Conservation (phyloP, 2,797 vertebrate genomes). For the Acanthopagrus latus region DNA sequence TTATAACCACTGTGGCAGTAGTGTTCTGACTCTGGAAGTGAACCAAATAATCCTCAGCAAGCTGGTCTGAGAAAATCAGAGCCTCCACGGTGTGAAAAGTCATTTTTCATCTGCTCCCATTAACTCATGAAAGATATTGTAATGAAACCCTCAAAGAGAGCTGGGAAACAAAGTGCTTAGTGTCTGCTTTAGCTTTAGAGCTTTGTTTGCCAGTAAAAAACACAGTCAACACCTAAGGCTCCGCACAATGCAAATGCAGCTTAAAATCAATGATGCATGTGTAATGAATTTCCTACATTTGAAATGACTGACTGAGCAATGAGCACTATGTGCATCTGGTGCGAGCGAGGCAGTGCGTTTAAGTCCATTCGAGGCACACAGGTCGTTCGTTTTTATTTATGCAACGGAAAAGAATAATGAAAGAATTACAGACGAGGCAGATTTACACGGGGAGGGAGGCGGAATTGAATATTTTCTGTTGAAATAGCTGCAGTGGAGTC, state of each 20-base stretch:
- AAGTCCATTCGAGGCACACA: slow-evolving; percentile 36
- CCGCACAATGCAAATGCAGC: slow-evolving; percentile 71
- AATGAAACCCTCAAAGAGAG: slow-evolving; percentile 36
- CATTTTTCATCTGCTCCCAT: slow-evolving; percentile 37
- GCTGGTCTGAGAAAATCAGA: slow-evolving; percentile 43
- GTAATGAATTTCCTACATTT: slow-evolving; percentile 74
- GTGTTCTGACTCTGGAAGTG: slow-evolving; percentile 6
- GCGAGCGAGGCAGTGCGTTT: slow-evolving; percentile 46
- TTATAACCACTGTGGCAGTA: slow-evolving; percentile 24
- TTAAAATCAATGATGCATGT: slow-evolving; percentile 72
- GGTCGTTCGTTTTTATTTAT: slow-evolving; percentile 48
- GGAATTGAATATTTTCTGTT: slow-evolving; percentile 24
- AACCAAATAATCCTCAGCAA: slow-evolving; percentile 28
- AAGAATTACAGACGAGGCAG: slow-evolving; percentile 36
- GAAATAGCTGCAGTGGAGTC: slow-evolving; percentile 24
- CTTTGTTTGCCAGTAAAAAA: slow-evolving; percentile 51
- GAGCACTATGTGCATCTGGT: slow-evolving; percentile 67
- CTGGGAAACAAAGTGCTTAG: slow-evolving; percentile 55
- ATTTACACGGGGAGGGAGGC: slow-evolving; percentile 26
- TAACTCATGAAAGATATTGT: slow-evolving; percentile 26
- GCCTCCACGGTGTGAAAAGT: slow-evolving; percentile 28
- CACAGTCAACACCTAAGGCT: slow-evolving; percentile 61
- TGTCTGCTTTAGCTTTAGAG: slow-evolving; percentile 34
- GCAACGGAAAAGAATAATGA: slow-evolving; percentile 22
- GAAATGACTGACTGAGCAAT: slow-evolving; percentile 75